phyloP scores from a whole-genome alignment of 2,797 vertebrate genomes.

The Podargus strigoides region DNA sequence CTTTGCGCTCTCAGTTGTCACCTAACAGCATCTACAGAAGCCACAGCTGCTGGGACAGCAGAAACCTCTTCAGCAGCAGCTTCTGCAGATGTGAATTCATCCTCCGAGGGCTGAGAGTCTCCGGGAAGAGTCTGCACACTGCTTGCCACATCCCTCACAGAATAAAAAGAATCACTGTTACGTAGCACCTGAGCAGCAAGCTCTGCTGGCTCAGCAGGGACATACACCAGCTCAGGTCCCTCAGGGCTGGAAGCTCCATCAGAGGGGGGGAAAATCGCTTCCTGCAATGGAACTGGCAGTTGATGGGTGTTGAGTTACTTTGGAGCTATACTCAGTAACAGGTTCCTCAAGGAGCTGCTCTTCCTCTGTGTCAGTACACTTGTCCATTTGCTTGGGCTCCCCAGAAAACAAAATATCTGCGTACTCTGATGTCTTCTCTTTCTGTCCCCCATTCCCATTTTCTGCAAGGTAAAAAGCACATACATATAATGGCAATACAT shows the following conservation, averaged over 20 bases:
- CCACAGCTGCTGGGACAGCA: not conserved
- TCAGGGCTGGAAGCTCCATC: not conserved
- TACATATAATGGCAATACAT: not conserved
- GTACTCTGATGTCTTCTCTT: not conserved
- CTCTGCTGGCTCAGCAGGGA: constrained; percentile 61
- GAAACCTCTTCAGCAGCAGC: not conserved
- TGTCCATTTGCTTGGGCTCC: constrained; percentile 29
- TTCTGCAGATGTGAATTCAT: not conserved
- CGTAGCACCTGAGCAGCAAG: constrained; percentile 62
- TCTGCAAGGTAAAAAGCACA: constrained; percentile 51
- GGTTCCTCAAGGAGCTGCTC: constrained; percentile 19
- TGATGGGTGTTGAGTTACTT: constrained; percentile 51
- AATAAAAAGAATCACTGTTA: constrained; percentile 28
- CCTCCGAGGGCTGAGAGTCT: not conserved
- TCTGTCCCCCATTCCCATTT: not conserved
- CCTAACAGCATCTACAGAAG: not conserved
- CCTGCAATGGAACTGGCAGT: not conserved
- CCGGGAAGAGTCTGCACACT: constrained; percentile 26
- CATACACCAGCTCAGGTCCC: constrained; percentile 16
- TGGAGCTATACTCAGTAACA: not conserved
- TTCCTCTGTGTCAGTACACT: constrained; percentile 58
- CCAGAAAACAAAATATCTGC: not conserved
- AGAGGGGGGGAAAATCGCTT: not conserved
- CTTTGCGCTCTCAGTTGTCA: not conserved
- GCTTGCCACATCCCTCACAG: constrained; percentile 65